Base-by-base conservation (phyloP, 2,113 vertebrate species). In the Paraplagusia blochii region DNA sequence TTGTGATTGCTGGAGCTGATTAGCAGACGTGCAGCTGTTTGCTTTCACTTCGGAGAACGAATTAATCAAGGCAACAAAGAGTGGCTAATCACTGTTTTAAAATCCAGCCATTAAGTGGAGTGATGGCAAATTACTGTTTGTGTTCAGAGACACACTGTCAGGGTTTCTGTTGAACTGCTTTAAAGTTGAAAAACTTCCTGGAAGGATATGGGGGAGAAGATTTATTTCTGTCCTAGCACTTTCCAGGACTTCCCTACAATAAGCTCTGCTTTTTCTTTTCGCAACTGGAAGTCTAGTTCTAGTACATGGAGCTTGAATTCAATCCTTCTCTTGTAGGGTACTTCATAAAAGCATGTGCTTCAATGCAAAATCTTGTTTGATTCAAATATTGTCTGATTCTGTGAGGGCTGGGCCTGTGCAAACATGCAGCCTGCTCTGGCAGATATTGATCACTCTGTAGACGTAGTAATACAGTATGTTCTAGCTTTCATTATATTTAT, bases 71-170 rank as follows among this genome's bases (percentile, higher is more conserved):
- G 69, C 72, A 69, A 88, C 85, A 84, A 86, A 84, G 74, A 83
- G 77, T 40, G 69, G 68, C 76, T 88, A 86, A 88, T 83, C 78
- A 77, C 61, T 76, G 80, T 85, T 86, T 88, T 86, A 87, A 80
- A 69, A 76, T 75, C 61, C 36, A 1, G 51, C 69, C 72, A 88
- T 89, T 85, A 86, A 64, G 77, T 70, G 35, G 74, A 85, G 78
- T 72, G 64, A 80, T 46, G 80, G 71, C 48, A 82, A 80, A 85
- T 86, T 84, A 69, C 47, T 66, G 74, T 66, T 83, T 79, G 72
- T 53, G 69, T 56, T 74, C 61, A 46, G 38, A 66, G 62, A 60
- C 56, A 29, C 53, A 19, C 44, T 63, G 72, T 70, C 35, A 67
- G 65, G 56, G 71, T 18, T 73, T 61, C 5, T 29, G 22, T 47